Percentiles rank a stretch among this genome's conserved stretches.
These are phyloP conservation scores for Netta rufina DNA, from an alignment of 2,797 vertebrate genomes.

Conservation along the genomic window DNA sequence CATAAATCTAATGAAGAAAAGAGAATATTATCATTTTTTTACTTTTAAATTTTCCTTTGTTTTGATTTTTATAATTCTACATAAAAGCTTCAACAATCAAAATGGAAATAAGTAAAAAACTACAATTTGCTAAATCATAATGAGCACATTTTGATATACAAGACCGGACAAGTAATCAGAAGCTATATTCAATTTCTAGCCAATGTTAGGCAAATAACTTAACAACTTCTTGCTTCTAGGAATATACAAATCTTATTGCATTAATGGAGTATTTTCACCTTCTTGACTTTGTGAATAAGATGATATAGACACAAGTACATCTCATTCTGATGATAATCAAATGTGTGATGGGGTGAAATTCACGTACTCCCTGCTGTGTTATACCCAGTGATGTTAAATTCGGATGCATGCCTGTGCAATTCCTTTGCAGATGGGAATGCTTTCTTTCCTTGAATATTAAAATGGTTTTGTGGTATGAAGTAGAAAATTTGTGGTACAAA, in stretches of 20 bases:
- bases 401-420: background rate
- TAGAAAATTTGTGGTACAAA: conserved; percentile 33
- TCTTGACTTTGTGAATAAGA: background rate
- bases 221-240: background rate
- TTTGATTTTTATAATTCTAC: background rate
- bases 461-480: background rate
- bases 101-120: background rate
- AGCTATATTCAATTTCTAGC: background rate
- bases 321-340: conserved; percentile 10
- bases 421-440: background rate
- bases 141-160: background rate
- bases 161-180: background rate
- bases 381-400: background rate
- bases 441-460: conserved; percentile 32
- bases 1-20: background rate
- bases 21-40: background rate
- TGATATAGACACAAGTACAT: background rate
- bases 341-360: background rate
- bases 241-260: background rate
- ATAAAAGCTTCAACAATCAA: background rate
- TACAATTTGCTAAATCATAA: background rate
- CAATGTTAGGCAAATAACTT: background rate
- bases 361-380: background rate
- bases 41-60: background rate
- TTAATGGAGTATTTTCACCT: conserved; percentile 31